Evolutionary conservation across 2,888 invertebrate species (phyloP), one percentile per base, ranked within the genome.

Genomic region (Aphidius colemani): DNA sequence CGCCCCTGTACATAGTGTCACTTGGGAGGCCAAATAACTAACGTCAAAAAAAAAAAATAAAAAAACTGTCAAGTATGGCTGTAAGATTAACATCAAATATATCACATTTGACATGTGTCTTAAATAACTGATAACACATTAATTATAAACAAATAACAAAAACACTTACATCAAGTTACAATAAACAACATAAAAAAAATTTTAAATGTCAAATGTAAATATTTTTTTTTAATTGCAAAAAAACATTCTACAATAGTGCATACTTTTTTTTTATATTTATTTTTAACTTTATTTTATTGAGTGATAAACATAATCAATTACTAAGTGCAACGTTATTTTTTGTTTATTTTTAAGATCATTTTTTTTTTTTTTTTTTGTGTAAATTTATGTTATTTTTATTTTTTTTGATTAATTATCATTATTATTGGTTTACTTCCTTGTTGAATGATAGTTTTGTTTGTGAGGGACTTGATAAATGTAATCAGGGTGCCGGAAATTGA

Each of bases 1-100:
- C 30, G 30, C 30, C 30, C 30, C 30, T 30, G 30, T 30, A 30
- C 2, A n/a, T n/a, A 2, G 30, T 30, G 30, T 30, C 30, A 30
- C 30, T 30, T 30, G 30, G 30, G 30, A 30, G 30, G 82, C 85
- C 83, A 85, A 83, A 84, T 84, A 85, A 85, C 86, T 85, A 85
- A 86, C 85, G 84, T 85, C 82, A 84, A 84, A 79, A 30, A 30
- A 30, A 30, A 30, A 30, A 30, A 30, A 30, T 5, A 30, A 30
- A 30, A 30, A 30, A 84, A 80, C 82, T 84, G 84, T 85, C 80
- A 83, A 83, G 84, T 82, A 83, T 84, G 85, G 83, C 84, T 41
- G 60, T 83, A 83, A 30, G 1, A 30, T 30, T 30, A 30, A 30
- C 30, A 30, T 30, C 30, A 30, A 30, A 30, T 73, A 73, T 72